These are phyloP conservation scores for Chironomus tentans DNA, from an alignment of 2,888 invertebrate genomes.

Conservation along the genomic window DNA sequence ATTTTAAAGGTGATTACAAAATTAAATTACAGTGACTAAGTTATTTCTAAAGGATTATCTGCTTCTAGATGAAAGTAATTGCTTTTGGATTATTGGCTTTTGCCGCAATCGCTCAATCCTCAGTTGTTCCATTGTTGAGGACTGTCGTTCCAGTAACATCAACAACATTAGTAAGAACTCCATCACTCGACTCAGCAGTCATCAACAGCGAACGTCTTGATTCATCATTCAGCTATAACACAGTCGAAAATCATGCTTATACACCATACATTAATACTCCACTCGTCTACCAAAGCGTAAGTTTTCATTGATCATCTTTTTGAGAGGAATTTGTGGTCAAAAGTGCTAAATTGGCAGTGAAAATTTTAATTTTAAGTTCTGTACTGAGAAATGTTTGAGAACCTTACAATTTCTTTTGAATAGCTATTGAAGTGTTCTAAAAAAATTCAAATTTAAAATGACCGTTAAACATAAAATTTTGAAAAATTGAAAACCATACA, in stretches of 20 bases:
- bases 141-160: slow-evolving; percentile 28
- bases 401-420: too few relatives aligned
- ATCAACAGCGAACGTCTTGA: slow-evolving; percentile 46
- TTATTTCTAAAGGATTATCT: too few relatives aligned
- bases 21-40: neutral
- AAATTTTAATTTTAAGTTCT: too few relatives aligned
- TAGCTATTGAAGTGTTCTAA: too few relatives aligned
- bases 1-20: neutral
- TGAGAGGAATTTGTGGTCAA: too few relatives aligned
- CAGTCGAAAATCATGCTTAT: slow-evolving; percentile 46
- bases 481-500: too few relatives aligned
- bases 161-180: slow-evolving; percentile 37
- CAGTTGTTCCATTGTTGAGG: neutral
- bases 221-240: slow-evolving; percentile 48
- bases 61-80: neutral
- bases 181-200: slow-evolving; percentile 45
- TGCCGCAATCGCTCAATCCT: neutral
- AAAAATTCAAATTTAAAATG: too few relatives aligned
- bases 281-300: neutral
- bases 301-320: neutral
- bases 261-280: slow-evolving; percentile 33
- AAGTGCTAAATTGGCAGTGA: too few relatives aligned
- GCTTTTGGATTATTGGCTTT: neutral
- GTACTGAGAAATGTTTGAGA: too few relatives aligned
- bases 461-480: too few relatives aligned